A percentile compares a stretch with the other conserved stretches of the same genome.
Conservation (phyloP, 2,888 invertebrate genomes). For the Leptinotarsa tumamoca region DNA sequence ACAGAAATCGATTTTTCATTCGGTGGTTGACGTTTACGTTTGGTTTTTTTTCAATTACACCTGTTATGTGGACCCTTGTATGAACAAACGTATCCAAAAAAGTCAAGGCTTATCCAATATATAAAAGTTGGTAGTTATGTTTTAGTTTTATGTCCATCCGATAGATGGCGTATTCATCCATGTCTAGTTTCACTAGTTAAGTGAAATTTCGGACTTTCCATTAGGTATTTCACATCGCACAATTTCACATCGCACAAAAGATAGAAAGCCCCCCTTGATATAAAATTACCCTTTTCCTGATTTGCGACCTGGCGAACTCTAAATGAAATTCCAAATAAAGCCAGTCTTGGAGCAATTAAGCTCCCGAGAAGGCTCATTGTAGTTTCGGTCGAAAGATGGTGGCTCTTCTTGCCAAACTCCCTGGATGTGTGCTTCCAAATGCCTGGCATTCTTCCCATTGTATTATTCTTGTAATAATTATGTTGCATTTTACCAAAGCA, state of each 20-base stretch:
- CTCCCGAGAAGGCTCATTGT: conserved; percentile 65
- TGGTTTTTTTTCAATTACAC: too few species aligned
- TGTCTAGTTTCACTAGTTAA: too few species aligned
- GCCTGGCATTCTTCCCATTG: conserved; percentile 59
- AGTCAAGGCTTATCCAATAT: too few species aligned
- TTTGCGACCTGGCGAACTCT: conserved; percentile 64
- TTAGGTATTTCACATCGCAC: not conserved
- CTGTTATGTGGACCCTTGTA: too few species aligned
- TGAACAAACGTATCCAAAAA: too few species aligned
- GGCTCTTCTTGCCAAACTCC: conserved; percentile 15
- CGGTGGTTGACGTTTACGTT: too few species aligned
- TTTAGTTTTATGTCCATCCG: too few species aligned
- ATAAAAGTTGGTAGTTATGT: too few species aligned
- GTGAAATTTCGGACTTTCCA: too few species aligned
- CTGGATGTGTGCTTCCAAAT: conserved; percentile 50
- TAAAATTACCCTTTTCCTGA: conserved; percentile 64
- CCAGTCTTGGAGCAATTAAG: conserved; percentile 65
- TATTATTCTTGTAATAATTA: conserved; percentile 63
- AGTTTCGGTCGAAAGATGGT: conserved; percentile 42
- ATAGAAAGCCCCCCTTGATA: not conserved
- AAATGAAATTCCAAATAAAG: conserved; percentile 69
- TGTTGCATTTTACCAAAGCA: conserved; percentile 61
- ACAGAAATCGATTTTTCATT: too few species aligned
- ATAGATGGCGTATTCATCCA: too few species aligned
- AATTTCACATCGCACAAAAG: not conserved